Evolutionary conservation across 2,113 vertebrate genomes (phyloP).

Genomic region (Onychorhynchus coronatus): DNA sequence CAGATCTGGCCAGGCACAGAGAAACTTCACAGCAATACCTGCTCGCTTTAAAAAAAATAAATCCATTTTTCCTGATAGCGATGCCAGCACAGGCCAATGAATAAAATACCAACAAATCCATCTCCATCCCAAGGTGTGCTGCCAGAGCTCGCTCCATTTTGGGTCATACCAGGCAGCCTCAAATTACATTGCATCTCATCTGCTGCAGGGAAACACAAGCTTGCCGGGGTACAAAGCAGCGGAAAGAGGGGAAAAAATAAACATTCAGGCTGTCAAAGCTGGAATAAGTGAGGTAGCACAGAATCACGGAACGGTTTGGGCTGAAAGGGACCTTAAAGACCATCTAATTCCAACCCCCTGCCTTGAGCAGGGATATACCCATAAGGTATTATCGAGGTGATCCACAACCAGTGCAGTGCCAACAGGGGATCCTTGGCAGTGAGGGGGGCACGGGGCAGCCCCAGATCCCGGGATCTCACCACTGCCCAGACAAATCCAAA

Average conservation of each 20-base stretch:
- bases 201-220: neutral
- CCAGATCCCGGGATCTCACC: fast-evolving
- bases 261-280: fast-evolving
- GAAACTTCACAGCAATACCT: neutral
- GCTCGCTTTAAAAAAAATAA: neutral
- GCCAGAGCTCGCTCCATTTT: slow-evolving; percentile 33
- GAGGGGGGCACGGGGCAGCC: neutral
- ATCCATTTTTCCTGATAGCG: neutral
- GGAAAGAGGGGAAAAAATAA: fast-evolving
- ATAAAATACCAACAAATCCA: neutral
- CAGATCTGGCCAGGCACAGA: neutral
- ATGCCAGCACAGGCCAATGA: neutral
- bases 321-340: neutral
- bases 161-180: slow-evolving; percentile 13
- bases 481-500: fast-evolving
- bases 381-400: fast-evolving
- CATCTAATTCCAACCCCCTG: neutral
- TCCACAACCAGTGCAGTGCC: fast-evolving
- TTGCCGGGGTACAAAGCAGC: neutral
- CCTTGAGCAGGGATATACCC: neutral
- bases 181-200: neutral
- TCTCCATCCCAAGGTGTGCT: neutral
- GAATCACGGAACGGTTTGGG: neutral
- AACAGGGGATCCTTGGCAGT: neutral
- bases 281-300: fast-evolving